These are phyloP conservation scores for Eospalax fontanierii DNA, from an alignment of 2,797 vertebrate species.

Conservation along the genomic window DNA sequence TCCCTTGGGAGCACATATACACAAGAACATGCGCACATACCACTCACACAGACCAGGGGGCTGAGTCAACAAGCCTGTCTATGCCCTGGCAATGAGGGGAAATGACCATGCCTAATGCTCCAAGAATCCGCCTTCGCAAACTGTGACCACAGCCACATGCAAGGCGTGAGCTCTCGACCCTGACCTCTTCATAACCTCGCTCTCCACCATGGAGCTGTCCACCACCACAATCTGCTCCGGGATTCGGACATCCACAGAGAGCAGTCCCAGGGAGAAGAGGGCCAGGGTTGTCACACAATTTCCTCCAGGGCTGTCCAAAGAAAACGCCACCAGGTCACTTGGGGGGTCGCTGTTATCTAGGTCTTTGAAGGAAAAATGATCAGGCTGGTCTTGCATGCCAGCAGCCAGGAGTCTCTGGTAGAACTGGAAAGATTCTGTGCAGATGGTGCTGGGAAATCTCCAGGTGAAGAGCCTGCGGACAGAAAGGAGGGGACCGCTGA, in stretches of 20 bases:
- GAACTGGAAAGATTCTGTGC: constrained; percentile 94
- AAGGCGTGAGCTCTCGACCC: accelerated
- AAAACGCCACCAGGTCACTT: constrained; percentile 91
- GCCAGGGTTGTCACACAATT: constrained; percentile 91
- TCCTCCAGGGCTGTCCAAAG: constrained; percentile 94
- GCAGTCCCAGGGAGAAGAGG: constrained; percentile 94
- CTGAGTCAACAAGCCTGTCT: accelerated
- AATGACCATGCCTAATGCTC: accelerated
- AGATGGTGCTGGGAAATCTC: constrained; percentile 94
- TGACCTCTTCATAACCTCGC: constrained; percentile 95
- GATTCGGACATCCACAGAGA: constrained; percentile 93
- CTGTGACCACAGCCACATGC: not conserved
- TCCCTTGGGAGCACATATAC: not conserved
- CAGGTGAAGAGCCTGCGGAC: constrained; percentile 94
- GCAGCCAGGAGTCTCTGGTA: constrained; percentile 89
- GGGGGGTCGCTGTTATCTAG: constrained; percentile 80
- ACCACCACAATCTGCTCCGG: constrained; percentile 98
- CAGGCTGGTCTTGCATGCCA: constrained; percentile 86
- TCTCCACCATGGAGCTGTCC: constrained; percentile 96
- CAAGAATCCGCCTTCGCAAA: not conserved
- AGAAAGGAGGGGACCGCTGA: not conserved
- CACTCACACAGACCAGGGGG: not conserved
- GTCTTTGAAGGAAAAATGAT: constrained; percentile 90
- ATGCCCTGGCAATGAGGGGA: accelerated
- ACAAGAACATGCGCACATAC: not conserved